A percentile compares a stretch with the other conserved stretches of the same genome.
Evolutionary conservation across 2,113 vertebrate species (phyloP).

Genomic region (Climacteris rufus): DNA sequence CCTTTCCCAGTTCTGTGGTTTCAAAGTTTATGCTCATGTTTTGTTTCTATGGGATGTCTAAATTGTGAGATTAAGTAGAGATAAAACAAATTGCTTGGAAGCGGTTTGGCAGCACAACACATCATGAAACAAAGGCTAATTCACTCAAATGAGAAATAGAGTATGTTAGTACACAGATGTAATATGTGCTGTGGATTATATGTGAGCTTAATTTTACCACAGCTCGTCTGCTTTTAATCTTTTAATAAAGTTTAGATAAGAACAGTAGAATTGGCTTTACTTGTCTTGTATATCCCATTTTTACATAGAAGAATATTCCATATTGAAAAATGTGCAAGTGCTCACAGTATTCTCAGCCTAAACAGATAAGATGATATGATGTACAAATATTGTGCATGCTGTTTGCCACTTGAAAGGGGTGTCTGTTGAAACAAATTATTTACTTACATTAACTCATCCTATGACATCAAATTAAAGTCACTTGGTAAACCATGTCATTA

Average conservation of each 20-base stretch:
- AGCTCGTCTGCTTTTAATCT: neutral
- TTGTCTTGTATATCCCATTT: neutral
- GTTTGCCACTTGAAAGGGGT: neutral
- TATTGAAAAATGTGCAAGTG: neutral
- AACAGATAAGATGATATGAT: neutral
- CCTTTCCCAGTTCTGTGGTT: neutral
- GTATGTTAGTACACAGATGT: neutral
- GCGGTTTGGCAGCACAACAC: neutral
- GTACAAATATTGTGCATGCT: neutral
- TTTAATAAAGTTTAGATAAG: neutral
- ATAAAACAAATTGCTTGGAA: slow-evolving; percentile 7
- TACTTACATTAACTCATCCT: neutral
- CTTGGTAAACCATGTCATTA: neutral
- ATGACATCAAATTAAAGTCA: neutral
- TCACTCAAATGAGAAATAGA: slow-evolving; percentile 5
- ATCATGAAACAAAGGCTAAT: slow-evolving; percentile 15
- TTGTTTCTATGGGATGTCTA: neutral
- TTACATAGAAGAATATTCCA: neutral
- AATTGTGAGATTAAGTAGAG: neutral
- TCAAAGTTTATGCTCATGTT: neutral
- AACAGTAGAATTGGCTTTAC: neutral
- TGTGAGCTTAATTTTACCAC: neutral
- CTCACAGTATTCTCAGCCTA: neutral
- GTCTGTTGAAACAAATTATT: neutral
- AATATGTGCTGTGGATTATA: neutral